Conservation (phyloP, 1,140 invertebrate species). For the Pseudomyrmex dendroicus region DNA sequence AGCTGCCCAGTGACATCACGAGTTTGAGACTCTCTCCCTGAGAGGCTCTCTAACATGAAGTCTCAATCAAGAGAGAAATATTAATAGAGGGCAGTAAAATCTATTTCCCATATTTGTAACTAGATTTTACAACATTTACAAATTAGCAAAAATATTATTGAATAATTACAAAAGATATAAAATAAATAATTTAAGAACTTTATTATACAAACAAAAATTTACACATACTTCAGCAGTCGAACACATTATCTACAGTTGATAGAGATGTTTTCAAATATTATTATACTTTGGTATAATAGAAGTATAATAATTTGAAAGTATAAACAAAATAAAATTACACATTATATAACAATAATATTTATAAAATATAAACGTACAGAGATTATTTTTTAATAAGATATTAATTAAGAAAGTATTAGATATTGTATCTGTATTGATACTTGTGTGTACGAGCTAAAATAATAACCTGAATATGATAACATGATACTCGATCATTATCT, state of each 20-base stretch:
- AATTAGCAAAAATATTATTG: no score
- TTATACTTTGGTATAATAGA: no score
- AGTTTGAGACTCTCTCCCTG: no score
- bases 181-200: no score
- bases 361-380: not conserved
- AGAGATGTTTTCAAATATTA: not conserved
- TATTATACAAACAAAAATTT: not conserved
- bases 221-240: not conserved
- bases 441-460: no score
- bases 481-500: no score
- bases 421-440: no score
- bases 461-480: no score
- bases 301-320: not conserved
- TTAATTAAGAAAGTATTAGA: not conserved
- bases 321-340: not conserved
- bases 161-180: no score
- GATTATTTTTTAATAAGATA: not conserved
- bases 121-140: no score
- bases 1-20: no score
- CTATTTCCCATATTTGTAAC: not conserved
- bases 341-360: no score
- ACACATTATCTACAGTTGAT: constrained; percentile 29
- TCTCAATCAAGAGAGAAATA: not conserved
- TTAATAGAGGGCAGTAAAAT: not conserved
- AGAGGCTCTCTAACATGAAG: not conserved